phyloP scores from a whole-genome alignment of 2,888 invertebrate species.

The Carabus problematicus region DNA sequence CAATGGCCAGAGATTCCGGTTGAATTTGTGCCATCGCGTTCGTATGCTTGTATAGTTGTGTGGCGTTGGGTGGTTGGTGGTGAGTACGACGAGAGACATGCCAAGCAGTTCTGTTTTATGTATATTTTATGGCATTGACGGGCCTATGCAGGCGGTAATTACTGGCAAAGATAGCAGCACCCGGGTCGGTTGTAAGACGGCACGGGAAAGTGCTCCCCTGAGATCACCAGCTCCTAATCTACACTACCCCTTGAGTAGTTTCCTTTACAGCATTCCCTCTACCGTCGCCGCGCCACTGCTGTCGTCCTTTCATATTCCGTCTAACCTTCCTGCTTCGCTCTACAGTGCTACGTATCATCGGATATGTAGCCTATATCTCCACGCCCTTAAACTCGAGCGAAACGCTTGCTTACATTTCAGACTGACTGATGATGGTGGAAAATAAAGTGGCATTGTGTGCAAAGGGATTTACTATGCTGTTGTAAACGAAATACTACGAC shows the following conservation, averaged over 20 bases:
- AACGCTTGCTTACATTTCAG: no score
- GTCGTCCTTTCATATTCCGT: neutral
- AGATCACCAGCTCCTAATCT: slow-evolving; percentile 35
- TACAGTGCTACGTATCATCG: no score
- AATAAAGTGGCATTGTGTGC: no score
- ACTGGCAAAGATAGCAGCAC: slow-evolving; percentile 10
- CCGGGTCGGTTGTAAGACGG: slow-evolving; percentile 22
- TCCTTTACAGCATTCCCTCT: neutral
- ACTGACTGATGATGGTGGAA: no score
- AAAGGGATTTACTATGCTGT: no score
- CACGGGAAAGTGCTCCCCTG: slow-evolving; percentile 24
- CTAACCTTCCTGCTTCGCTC: no score
- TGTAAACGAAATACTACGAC: no score
- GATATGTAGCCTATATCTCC: no score
- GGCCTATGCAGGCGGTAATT: slow-evolving; percentile 12
- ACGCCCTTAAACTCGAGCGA: no score
- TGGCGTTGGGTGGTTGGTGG: neutral
- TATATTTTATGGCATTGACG: slow-evolving; percentile 35
- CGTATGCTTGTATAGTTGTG: neutral
- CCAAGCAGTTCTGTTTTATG: slow-evolving; percentile 35
- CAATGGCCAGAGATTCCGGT: neutral
- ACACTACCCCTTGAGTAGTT: slow-evolving; percentile 21
- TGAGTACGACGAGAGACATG: slow-evolving; percentile 3
- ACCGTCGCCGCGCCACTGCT: neutral
- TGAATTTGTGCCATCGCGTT: neutral